These are phyloP conservation scores for Egretta garzetta DNA, from an alignment of 2,113 vertebrate genomes.

Conservation along the genomic window DNA sequence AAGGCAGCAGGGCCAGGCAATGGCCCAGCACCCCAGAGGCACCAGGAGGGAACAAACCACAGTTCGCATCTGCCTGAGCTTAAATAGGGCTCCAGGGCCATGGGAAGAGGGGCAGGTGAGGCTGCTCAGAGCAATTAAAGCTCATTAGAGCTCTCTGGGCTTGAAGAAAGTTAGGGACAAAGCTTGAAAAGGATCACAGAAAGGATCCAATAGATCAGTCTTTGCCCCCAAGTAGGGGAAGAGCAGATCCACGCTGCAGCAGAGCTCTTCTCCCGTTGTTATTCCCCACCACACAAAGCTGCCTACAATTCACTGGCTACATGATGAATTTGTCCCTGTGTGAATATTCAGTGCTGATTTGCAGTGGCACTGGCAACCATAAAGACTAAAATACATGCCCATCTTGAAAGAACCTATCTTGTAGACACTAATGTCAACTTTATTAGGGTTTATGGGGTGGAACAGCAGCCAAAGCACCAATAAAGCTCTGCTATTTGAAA, in stretches of 20 bases:
- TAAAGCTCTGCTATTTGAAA: neutral
- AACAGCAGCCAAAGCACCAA: neutral
- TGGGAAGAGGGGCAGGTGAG: neutral
- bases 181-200: neutral
- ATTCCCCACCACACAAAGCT: neutral
- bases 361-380: neutral
- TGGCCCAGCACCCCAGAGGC: neutral
- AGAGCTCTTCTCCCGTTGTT: neutral
- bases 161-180: neutral
- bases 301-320: neutral
- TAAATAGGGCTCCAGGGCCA: neutral
- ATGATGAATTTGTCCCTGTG: rapidly evolving
- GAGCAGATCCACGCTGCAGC: rapidly evolving
- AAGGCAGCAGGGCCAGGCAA: rapidly evolving
- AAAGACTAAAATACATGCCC: neutral
- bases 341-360: neutral
- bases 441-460: neutral
- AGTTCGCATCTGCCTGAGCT: neutral
- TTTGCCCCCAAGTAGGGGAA: no score
- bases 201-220: neutral
- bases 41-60: neutral
- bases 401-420: neutral
- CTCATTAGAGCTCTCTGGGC: neutral
- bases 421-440: neutral
- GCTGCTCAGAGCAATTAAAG: neutral